Evolutionary conservation across 2,888 invertebrate genomes (phyloP).

Genomic region (Acanthococcus lagerstroemiae): DNA sequence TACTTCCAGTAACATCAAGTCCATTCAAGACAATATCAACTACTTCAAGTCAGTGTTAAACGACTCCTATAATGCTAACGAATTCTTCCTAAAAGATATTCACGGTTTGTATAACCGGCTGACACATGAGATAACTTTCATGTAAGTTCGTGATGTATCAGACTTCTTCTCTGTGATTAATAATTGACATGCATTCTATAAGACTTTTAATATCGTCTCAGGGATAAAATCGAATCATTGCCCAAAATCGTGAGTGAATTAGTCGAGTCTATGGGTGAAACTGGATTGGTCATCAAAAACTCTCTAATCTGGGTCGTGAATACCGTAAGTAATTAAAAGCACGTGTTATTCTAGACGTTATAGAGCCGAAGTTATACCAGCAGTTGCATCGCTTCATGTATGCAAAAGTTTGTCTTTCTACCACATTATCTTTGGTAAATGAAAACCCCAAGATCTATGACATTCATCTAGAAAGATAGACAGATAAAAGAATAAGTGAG

Average conservation of each 20-base stretch:
- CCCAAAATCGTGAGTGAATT: conserved; percentile 72
- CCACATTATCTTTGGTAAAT: background rate
- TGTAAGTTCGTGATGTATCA: conserved; percentile 39
- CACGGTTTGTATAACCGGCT: conserved; percentile 58
- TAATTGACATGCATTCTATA: background rate
- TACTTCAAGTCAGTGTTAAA: conserved; percentile 60
- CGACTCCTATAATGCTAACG: conserved; percentile 66
- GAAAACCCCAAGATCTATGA: background rate
- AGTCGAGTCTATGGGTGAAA: conserved; percentile 78
- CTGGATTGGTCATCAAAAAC: conserved; percentile 64
- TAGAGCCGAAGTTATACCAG: too few species aligned
- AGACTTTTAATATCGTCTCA: conserved; percentile 12
- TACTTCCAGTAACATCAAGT: conserved; percentile 37
- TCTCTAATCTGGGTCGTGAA: conserved; percentile 65
- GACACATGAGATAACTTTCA: conserved; percentile 65
- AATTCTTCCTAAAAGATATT: conserved; percentile 72
- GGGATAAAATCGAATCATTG: conserved; percentile 55
- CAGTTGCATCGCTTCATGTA: background rate
- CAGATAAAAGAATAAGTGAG: too few species aligned
- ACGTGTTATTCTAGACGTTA: too few species aligned
- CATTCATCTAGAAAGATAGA: too few species aligned
- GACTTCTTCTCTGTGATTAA: background rate
- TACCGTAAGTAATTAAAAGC: conserved; percentile 46
- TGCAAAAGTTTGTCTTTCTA: background rate
- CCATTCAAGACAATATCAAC: conserved; percentile 38